Percentiles rank a stretch among this genome's conserved stretches.
Conservation (phyloP, 2,113 vertebrate genomes). For the Candoia aspera region DNA sequence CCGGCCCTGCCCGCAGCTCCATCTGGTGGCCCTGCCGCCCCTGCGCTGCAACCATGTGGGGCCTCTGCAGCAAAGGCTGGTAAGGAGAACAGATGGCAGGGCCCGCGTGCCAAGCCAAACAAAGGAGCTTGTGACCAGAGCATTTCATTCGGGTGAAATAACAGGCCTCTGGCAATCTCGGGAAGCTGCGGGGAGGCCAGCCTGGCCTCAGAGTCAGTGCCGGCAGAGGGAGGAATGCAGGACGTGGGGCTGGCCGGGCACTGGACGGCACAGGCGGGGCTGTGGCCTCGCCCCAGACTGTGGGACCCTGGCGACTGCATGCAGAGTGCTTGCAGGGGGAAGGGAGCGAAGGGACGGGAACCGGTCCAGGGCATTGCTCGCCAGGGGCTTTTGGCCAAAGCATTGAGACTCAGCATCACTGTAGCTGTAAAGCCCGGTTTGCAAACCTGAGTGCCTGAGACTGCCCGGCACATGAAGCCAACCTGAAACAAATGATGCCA, state of each 20-base stretch:
- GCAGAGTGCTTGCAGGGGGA: too few species aligned
- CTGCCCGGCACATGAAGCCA: neutral
- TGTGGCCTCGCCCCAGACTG: rapidly evolving
- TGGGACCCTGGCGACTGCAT: neutral
- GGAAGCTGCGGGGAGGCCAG: conserved; percentile 37
- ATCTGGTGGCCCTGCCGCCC: rapidly evolving
- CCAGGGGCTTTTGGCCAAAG: neutral
- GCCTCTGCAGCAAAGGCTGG: neutral
- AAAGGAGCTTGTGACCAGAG: conserved; percentile 68
- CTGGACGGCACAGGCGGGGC: neutral
- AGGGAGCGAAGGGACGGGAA: too few species aligned
- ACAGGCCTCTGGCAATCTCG: conserved; percentile 67
- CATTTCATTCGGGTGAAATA: conserved; percentile 76
- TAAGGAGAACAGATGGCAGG: conserved; percentile 74
- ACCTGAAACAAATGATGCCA: neutral
- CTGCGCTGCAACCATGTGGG: neutral
- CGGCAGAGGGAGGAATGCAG: neutral
- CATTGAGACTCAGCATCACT: neutral
- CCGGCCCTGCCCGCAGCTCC: neutral
- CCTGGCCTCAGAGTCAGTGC: neutral
- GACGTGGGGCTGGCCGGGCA: neutral
- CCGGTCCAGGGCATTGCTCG: too few species aligned
- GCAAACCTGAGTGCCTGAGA: neutral
- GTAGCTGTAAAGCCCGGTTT: neutral
- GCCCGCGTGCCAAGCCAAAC: conserved; percentile 77